Evolutionary conservation across 2,113 vertebrate species (phyloP).

Genomic region (Accipiter virgatus): DNA sequence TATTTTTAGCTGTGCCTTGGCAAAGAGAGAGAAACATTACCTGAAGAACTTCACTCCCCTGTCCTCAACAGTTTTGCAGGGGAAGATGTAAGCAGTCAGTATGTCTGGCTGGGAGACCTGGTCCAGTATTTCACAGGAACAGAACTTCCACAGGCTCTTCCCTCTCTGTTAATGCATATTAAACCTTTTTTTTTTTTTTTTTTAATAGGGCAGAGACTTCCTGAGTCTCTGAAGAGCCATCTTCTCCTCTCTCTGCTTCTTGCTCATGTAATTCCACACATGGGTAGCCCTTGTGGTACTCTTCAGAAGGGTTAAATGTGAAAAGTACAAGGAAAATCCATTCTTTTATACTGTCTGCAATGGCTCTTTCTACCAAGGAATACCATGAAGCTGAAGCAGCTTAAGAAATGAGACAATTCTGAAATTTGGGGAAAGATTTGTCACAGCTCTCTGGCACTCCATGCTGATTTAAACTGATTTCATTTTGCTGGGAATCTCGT

Average conservation of each 20-base stretch:
- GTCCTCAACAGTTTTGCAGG: background rate
- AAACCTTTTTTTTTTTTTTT: background rate
- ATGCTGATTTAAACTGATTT: background rate
- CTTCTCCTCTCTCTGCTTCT: background rate
- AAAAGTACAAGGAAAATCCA: background rate
- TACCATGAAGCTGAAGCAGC: background rate
- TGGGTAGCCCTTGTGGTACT: background rate
- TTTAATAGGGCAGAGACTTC: background rate
- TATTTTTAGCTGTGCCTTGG: background rate
- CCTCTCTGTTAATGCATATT: background rate
- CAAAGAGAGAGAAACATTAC: background rate
- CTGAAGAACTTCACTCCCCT: background rate
- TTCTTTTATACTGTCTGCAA: background rate
- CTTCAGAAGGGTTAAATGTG: background rate
- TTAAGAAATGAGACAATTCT: background rate
- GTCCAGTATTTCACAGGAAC: background rate
- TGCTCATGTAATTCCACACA: background rate
- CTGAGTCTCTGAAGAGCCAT: background rate
- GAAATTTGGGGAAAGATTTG: background rate
- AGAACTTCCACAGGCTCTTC: background rate
- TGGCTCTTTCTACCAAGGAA: background rate
- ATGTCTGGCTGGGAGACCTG: background rate
- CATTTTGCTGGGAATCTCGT: background rate
- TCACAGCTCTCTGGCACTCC: background rate
- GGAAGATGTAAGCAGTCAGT: background rate